Base-by-base conservation (phyloP, 2,797 vertebrate genomes). In the Sibirionetta formosa region DNA sequence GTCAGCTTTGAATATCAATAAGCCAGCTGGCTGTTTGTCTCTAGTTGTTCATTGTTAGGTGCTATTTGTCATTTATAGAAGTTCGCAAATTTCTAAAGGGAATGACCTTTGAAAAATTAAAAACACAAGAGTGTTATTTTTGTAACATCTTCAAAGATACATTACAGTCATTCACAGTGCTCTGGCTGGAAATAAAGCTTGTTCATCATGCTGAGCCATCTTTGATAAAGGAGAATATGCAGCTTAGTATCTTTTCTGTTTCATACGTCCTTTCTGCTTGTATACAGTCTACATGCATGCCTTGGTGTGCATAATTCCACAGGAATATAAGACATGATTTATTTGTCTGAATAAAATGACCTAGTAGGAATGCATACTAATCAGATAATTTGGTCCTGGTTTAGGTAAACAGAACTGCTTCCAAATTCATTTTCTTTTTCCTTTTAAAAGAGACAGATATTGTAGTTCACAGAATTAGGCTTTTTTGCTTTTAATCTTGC, bases 1-100 rank as follows among this genome's bases (percentile, higher is more conserved):
- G 64, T 46, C 61, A 22, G 38, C 26, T 85, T 60, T 90, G 82
- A 83, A 44, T 40, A 42, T 20, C 86, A 73, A 1, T 10, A 14
- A 95, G 56, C 71, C 90, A 81, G 78, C 69, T 91, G 80, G 72
- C 87, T 77, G 61, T 80, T 91, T 57, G 6, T 64, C 64, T 53
- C 85, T 89, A 27, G 3, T 69, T 48, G 11, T 40, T 35, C 88
- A 8, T 81, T 9, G 4, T 78, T 27, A 64, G 61, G 42, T 54
- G 13, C 26, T 77, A 14, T 65, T 87, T 76, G 42, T 68, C 57
- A 26, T 48, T 78, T 69, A 6, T 11, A 70, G 46, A 76, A 60
- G 35, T 50, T 73, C 14, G 1, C 3, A 0, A 15, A 8, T 76
- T 90, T 83, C 82, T 89, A n/a, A 84, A 76, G 57, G 48, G 63